Evolutionary conservation across 2,797 vertebrate species (phyloP).

Genomic region (Numenius phaeopus): DNA sequence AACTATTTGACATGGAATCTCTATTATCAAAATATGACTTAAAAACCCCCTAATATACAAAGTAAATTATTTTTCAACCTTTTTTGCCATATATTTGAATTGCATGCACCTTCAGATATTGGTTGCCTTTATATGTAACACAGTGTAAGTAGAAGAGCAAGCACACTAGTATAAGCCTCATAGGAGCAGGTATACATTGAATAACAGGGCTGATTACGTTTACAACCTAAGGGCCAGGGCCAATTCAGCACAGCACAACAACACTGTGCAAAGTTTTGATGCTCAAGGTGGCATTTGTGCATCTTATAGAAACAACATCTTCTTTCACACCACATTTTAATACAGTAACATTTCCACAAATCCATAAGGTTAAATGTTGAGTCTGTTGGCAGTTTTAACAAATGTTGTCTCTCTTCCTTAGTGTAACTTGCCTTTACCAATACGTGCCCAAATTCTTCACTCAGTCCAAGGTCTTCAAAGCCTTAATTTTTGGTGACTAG

Average conservation of each 20-base stretch:
- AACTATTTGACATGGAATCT: neutral
- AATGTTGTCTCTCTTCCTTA: neutral
- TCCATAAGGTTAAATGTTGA: neutral
- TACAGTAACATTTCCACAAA: neutral
- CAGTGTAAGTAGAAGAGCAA: neutral
- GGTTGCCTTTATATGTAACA: neutral
- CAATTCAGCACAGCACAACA: neutral
- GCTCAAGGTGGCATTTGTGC: neutral
- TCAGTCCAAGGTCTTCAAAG: neutral
- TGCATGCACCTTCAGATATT: neutral
- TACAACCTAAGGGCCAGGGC: neutral
- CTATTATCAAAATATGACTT: neutral
- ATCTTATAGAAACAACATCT: neutral
- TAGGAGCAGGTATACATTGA: neutral
- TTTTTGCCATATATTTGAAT: neutral
- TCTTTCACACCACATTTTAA: neutral
- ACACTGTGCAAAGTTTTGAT: neutral
- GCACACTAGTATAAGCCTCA: neutral
- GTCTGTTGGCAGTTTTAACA: neutral
- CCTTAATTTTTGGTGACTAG: neutral
- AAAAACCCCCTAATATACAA: neutral
- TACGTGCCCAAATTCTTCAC: neutral
- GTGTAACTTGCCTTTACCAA: fast-evolving
- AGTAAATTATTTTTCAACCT: neutral
- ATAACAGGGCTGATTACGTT: neutral